phyloP scores from a whole-genome alignment of 2,797 vertebrate species.

The Eospalax fontanierii region DNA sequence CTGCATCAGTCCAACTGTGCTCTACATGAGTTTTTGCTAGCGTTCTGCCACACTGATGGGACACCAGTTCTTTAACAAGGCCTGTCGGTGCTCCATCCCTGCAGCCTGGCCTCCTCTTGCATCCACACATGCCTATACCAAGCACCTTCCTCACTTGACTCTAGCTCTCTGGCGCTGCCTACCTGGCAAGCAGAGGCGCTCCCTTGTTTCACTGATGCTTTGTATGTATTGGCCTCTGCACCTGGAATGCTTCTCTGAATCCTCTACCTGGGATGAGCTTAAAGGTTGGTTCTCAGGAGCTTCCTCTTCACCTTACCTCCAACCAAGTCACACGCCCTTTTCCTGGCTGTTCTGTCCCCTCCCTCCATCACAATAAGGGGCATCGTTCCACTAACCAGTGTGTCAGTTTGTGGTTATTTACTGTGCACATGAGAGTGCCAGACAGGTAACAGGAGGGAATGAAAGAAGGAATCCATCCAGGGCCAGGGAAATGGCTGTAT shows the following conservation, averaged over 20 bases:
- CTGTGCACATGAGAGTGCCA: fast-evolving
- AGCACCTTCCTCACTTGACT: not conserved
- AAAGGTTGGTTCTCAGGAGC: not conserved
- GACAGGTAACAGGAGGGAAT: not conserved
- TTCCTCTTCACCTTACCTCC: not conserved
- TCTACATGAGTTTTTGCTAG: fast-evolving
- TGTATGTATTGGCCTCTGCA: not conserved
- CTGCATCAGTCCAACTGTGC: too few relatives aligned
- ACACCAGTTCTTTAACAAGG: not conserved
- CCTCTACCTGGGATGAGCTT: not conserved
- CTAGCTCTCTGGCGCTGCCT: not conserved
- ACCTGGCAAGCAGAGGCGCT: not conserved
- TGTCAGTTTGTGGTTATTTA: not conserved
- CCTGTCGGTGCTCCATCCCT: not conserved
- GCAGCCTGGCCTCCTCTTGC: not conserved
- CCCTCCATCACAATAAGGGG: too few relatives aligned
- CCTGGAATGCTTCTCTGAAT: not conserved
- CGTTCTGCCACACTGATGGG: not conserved
- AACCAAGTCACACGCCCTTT: too few relatives aligned
- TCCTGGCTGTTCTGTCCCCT: not conserved
- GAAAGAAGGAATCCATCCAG: not conserved
- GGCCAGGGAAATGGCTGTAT: not conserved
- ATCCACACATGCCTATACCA: not conserved
- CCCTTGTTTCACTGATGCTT: not conserved
- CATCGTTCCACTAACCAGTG: not conserved